Evolutionary conservation across 2,113 vertebrate species (phyloP).

Genomic region (Crotalus tigris): DNA sequence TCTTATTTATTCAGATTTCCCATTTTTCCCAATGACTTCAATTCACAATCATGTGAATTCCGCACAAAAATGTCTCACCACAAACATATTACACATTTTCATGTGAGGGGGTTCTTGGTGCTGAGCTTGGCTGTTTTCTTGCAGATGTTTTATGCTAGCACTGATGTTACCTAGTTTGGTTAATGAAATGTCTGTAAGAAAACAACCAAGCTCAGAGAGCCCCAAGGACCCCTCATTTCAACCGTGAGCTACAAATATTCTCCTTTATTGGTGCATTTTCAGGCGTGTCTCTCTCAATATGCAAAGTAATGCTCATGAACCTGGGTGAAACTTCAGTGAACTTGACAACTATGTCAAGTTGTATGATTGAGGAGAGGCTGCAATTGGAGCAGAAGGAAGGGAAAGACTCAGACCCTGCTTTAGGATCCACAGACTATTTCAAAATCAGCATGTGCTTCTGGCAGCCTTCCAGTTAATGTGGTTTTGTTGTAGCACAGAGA

Average conservation of each 20-base stretch:
- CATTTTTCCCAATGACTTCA: neutral
- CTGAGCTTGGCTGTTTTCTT: too few species aligned
- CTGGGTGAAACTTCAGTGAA: neutral
- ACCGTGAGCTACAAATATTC: too few species aligned
- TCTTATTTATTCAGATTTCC: neutral
- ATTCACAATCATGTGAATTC: neutral
- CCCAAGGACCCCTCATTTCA: too few species aligned
- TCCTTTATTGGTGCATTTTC: neutral
- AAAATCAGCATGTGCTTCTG: neutral
- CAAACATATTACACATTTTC: neutral
- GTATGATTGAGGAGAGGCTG: neutral
- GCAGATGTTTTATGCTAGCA: too few species aligned
- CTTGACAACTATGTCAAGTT: neutral
- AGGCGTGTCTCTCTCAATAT: neutral
- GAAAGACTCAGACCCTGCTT: neutral
- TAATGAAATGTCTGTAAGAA: too few species aligned
- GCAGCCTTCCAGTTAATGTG: neutral
- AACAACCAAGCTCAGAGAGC: too few species aligned
- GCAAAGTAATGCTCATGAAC: neutral
- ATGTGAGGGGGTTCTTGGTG: neutral
- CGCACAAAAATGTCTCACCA: neutral
- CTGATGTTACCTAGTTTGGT: too few species aligned
- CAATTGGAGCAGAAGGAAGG: neutral
- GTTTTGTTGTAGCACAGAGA: neutral
- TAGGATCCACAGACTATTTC: neutral